Evolutionary conservation across 2,888 invertebrate genomes (phyloP).

Genomic region (Eristalinus sepulchralis): DNA sequence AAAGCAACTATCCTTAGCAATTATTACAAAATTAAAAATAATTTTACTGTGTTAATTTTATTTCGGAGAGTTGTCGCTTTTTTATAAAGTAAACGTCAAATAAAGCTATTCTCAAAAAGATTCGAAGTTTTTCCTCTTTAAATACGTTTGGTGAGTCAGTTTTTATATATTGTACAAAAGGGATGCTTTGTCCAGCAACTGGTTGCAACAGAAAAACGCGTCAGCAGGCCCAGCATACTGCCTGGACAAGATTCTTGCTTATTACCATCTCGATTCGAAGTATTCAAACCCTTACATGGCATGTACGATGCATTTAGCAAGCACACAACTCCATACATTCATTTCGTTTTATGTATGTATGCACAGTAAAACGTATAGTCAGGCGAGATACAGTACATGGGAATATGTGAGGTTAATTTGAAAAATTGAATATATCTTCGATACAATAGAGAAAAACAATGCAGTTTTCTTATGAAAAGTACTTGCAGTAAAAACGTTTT

Average conservation of each 20-base stretch:
- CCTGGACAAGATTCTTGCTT: conserved; percentile 1
- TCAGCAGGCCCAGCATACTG: background rate
- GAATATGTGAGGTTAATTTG: conserved; percentile 42
- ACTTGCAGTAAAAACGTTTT: background rate
- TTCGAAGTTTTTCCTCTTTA: no score
- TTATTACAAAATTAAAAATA: conserved; percentile 1
- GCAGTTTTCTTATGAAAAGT: background rate
- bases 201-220: background rate
- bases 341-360: conserved; percentile 21
- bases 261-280: background rate
- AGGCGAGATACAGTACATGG: conserved; percentile 43
- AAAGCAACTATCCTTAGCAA: conserved; percentile 16
- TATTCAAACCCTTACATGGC: conserved; percentile 57
- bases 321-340: background rate
- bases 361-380: conserved; percentile 17
- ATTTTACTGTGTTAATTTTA: conserved; percentile 32
- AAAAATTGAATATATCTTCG: background rate
- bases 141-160: no score
- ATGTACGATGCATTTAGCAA: conserved; percentile 20
- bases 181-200: background rate
- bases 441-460: background rate
- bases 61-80: conserved; percentile 17
- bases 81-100: conserved; percentile 43
- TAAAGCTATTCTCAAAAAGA: conserved; percentile 23
- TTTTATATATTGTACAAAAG: background rate